Evolutionary conservation across 2,888 invertebrate species (phyloP).

Genomic region (Unio delphinus): DNA sequence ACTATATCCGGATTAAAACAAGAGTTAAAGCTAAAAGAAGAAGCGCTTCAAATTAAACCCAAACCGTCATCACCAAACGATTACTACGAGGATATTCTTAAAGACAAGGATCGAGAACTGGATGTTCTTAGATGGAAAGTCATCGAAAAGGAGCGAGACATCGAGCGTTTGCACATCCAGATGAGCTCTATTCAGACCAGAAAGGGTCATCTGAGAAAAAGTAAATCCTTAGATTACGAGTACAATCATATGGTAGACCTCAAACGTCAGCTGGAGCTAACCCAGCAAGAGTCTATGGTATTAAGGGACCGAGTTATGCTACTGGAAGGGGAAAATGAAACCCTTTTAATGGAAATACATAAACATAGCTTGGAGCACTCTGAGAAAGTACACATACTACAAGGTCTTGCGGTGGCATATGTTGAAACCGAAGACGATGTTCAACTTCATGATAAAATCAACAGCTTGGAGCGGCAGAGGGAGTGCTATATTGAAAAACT

Average conservation of each 20-base stretch:
- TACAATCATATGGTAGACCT: conserved; percentile 78
- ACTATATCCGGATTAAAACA: conserved; percentile 54
- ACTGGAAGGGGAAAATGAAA: conserved; percentile 74
- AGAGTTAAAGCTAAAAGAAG: conserved; percentile 45
- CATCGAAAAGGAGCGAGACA: conserved; percentile 83
- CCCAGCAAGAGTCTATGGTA: conserved; percentile 78
- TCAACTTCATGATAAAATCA: conserved; percentile 13
- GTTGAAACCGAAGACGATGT: conserved; percentile 21
- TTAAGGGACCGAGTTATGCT: conserved; percentile 77
- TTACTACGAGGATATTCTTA: conserved; percentile 78
- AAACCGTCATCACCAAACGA: conserved; percentile 50
- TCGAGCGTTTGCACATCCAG: conserved; percentile 79
- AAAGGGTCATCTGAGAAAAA: conserved; percentile 52
- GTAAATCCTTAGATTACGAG: conserved; percentile 70
- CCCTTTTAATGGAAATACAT: conserved; percentile 40
- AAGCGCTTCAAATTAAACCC: conserved; percentile 24
- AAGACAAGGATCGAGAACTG: conserved; percentile 78
- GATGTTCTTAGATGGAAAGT: conserved; percentile 82
- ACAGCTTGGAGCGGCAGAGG: conserved; percentile 9
- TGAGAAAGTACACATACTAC: conserved; percentile 1
- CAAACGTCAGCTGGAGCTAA: conserved; percentile 82
- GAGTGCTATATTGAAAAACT: conserved; percentile 12
- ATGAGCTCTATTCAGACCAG: conserved; percentile 28
- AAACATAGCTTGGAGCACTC: conserved; percentile 10
- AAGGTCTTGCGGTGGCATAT: conserved; percentile 19